These are phyloP conservation scores for Muntiacus muntjak DNA, from an alignment of 2,113 vertebrate genomes.

Conservation along the genomic window DNA sequence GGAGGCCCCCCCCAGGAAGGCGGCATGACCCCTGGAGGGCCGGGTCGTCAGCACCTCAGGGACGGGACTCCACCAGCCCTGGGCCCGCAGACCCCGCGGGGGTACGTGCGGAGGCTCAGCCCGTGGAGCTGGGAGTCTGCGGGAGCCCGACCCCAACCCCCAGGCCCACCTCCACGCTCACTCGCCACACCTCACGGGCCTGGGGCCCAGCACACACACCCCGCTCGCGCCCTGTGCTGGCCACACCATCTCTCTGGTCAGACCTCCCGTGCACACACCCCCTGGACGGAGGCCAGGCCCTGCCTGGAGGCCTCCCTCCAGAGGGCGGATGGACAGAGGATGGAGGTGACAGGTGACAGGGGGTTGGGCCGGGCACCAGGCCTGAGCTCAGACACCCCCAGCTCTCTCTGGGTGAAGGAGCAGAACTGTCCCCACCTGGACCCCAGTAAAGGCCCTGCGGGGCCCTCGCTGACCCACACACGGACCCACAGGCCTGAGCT, in stretches of 20 bases:
- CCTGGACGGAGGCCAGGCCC: neutral
- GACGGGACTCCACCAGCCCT: too few relatives aligned
- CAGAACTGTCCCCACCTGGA: too few relatives aligned
- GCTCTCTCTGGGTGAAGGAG: neutral
- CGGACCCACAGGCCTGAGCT: neutral
- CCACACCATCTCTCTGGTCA: neutral
- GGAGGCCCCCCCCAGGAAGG: neutral
- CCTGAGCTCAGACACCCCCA: neutral
- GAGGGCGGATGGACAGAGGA: neutral
- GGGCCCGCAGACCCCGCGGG: rapidly evolving
- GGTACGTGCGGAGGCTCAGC: neutral
- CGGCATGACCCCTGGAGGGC: rapidly evolving
- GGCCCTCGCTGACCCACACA: neutral
- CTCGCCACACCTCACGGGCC: rapidly evolving
- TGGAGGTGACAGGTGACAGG: neutral
- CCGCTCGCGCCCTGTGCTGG: neutral
- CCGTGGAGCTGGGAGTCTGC: neutral
- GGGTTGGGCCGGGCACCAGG: rapidly evolving
- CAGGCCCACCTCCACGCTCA: rapidly evolving
- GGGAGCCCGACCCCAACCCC: rapidly evolving
- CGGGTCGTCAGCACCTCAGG: neutral
- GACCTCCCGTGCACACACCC: neutral
- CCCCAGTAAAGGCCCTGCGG: neutral
- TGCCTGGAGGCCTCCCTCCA: neutral
- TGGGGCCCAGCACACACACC: rapidly evolving